phyloP scores from a whole-genome alignment of 1,140 invertebrate species.

The Maniola jurtina region DNA sequence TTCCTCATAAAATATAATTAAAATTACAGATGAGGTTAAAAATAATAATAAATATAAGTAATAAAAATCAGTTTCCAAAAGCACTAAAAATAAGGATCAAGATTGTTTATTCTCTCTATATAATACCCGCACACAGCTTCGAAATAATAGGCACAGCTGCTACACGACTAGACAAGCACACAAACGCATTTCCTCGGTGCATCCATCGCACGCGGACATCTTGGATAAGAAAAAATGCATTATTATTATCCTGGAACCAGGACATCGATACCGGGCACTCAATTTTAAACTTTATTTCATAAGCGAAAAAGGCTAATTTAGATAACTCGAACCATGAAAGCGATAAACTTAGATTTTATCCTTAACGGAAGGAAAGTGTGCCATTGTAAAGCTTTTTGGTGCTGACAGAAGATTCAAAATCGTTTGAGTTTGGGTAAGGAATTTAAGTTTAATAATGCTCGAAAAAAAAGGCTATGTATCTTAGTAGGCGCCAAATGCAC shows the following conservation, averaged over 20 bases:
- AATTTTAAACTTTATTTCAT: constrained; percentile 37
- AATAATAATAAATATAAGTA: too few species aligned
- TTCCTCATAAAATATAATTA: too few species aligned
- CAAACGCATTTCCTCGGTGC: constrained; percentile 53
- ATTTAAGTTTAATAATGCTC: constrained; percentile 71
- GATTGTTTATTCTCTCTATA: constrained; percentile 29
- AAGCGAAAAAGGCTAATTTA: constrained; percentile 18
- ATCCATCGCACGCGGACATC: constrained; percentile 71
- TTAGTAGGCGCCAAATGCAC: constrained; percentile 71
- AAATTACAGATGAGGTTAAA: too few species aligned
- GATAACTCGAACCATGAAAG: constrained; percentile 30
- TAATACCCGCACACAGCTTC: constrained; percentile 38
- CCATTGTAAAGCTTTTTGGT: constrained; percentile 31
- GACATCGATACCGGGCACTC: constrained; percentile 34
- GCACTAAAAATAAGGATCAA: constrained; percentile 31
- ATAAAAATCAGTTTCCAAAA: not conserved
- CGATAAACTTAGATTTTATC: constrained; percentile 74
- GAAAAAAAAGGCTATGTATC: constrained; percentile 66
- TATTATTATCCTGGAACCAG: constrained; percentile 73
- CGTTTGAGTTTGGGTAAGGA: constrained; percentile 41
- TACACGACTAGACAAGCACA: constrained; percentile 65
- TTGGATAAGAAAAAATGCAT: constrained; percentile 71
- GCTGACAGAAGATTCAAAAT: constrained; percentile 32
- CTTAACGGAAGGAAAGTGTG: constrained; percentile 25
- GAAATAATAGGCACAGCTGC: constrained; percentile 74